Evolutionary conservation across 2,113 vertebrate genomes (phyloP), one percentile per base, ranked within the genome.

Genomic region (Barnardius zonarius): DNA sequence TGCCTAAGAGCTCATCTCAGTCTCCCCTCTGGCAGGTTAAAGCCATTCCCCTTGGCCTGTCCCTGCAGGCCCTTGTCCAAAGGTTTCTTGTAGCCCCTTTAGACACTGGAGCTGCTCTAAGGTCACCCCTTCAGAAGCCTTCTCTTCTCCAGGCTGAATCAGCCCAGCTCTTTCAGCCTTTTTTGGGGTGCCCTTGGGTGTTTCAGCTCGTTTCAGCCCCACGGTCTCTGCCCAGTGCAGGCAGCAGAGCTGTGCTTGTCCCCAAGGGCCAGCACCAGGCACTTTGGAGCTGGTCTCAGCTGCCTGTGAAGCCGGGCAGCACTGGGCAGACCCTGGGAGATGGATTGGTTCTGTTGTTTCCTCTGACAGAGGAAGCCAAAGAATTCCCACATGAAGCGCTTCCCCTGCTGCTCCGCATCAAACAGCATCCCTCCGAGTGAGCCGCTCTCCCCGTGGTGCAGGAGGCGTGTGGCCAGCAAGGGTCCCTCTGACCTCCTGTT

Each of bases 361-460:
- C 90, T 80, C 68, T 86, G 64, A 72, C 83, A 76, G 90, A 92
- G 80, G 86, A 78, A 76, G 64, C 86, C 77, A 87, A 94, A 96
- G 93, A 95, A 95, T 95, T 95, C 94, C 88, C 90, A 67, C 80
- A 39, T 88, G 73, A 92, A 94, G 88, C 27, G 35, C 67, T 95
- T 92, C 66, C 68, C 88, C 95, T 6, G 76, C 93, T 79, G 80
- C 55, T 89, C 18, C 2, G 59, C 94, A 81, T 83, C 93, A 49
- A 49, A 7, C 25, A 2, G 37, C 9, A 13, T 63, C 92, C 63
- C 54, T 86, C 54, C 4, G 7, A 18, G 62, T 2, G 27, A 80
- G 39, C 75, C 1, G 2, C 46, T 81, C 68, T 63, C 51, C 55
- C n/a, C 8, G 1, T 43, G 55, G 79, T 48, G 75, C 72, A 9